A percentile compares a stretch with the other conserved stretches of the same genome.
phyloP scores from a whole-genome alignment of 1,140 invertebrate genomes.

The Saccostrea echinata region DNA sequence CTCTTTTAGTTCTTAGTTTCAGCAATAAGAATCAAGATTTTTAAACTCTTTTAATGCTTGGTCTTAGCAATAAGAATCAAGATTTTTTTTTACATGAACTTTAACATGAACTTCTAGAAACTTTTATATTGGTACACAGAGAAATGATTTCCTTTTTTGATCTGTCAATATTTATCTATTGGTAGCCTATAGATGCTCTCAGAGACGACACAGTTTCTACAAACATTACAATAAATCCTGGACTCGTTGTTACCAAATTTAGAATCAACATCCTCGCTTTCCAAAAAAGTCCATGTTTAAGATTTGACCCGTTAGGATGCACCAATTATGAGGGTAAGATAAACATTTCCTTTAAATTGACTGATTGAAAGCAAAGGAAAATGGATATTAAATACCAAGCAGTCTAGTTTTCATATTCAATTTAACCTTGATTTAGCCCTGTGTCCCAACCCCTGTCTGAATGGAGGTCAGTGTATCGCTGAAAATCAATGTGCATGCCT shows the following conservation, averaged over 20 bases:
- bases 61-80: background rate
- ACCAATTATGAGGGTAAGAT: slow-evolving; percentile 36
- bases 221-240: background rate
- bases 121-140: background rate
- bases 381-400: background rate
- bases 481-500: background rate
- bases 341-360: background rate
- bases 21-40: background rate
- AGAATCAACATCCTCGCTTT: slow-evolving; percentile 24
- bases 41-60: background rate
- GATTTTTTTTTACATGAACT: background rate
- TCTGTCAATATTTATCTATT: too few species aligned
- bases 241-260: background rate
- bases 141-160: too few species aligned
- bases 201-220: background rate
- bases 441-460: background rate
- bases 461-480: background rate
- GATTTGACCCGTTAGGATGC: slow-evolving; percentile 45
- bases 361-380: background rate
- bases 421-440: background rate
- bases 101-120: background rate
- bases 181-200: background rate
- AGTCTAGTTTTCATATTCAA: background rate
- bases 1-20: background rate
- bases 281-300: slow-evolving; percentile 32